A percentile compares a stretch with the other conserved stretches of the same genome.
Evolutionary conservation across 1,140 invertebrate genomes (phyloP).

Genomic region (Saccostrea glomerata): DNA sequence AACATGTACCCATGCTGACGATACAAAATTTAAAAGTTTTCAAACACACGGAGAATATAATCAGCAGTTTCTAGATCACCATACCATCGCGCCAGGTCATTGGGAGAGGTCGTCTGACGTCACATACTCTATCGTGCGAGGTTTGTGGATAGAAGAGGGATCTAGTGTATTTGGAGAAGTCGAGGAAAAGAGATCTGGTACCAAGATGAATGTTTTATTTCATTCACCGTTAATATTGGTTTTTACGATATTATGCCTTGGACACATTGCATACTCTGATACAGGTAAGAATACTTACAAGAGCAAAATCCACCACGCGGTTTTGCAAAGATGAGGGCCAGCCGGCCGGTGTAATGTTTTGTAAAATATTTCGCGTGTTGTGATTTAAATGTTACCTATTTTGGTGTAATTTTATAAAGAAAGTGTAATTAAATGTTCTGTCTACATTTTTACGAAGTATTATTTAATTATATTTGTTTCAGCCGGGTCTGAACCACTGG

Average conservation of each 20-base stretch:
- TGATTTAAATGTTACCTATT: neutral
- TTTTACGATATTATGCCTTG: neutral
- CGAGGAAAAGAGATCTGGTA: neutral
- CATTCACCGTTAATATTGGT: neutral
- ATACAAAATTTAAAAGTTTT: neutral
- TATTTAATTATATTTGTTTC: neutral
- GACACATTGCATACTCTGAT: neutral
- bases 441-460: neutral
- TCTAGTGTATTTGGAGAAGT: neutral
- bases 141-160: neutral
- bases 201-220: neutral
- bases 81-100: neutral
- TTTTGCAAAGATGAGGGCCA: neutral
- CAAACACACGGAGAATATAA: neutral
- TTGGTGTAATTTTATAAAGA: neutral
- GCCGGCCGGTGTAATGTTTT: constrained; percentile 23
- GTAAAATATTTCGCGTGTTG: neutral
- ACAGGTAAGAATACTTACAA: neutral
- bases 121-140: constrained; percentile 13
- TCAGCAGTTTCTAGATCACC: constrained; percentile 21
- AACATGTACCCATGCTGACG: neutral
- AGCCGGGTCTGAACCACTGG: neutral
- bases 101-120: constrained; percentile 12
- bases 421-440: neutral
- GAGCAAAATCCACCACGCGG: neutral